Evolutionary conservation across 2,113 vertebrate genomes (phyloP).

Genomic region (Dasyurus viverrinus): DNA sequence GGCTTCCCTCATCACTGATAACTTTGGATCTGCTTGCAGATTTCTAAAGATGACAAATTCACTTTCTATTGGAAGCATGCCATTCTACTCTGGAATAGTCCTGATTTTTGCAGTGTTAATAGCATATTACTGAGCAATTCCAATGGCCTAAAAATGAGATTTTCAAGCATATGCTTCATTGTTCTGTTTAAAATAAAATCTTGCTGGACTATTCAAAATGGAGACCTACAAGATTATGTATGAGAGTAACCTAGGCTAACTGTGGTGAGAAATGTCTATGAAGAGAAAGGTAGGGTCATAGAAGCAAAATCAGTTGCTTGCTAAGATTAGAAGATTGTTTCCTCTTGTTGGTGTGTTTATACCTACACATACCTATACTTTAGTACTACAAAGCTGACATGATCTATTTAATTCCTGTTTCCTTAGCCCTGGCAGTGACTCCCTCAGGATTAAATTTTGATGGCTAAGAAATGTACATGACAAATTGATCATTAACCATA

Average conservation of each 20-base stretch:
- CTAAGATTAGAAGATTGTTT: neutral
- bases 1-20: neutral
- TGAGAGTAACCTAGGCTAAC: neutral
- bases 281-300: neutral
- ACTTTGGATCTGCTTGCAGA: neutral
- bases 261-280: neutral
- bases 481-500: constrained; percentile 67
- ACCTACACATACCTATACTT: neutral
- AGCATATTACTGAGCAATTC: neutral
- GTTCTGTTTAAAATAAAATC: neutral
- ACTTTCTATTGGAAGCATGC: neutral
- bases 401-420: constrained; percentile 76
- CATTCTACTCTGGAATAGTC: neutral
- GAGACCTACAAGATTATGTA: neutral
- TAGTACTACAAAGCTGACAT: constrained; percentile 65
- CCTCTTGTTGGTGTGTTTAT: neutral
- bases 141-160: neutral
- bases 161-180: neutral
- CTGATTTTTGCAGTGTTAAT: neutral
- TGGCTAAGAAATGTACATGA: constrained; percentile 65
- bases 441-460: constrained; percentile 77
- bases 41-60: neutral
- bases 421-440: constrained; percentile 72
- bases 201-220: neutral
- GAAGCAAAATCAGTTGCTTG: neutral